A percentile compares a stretch with the other conserved stretches of the same genome.
phyloP scores from a whole-genome alignment of 2,797 vertebrate genomes.

The Sibirionetta formosa region DNA sequence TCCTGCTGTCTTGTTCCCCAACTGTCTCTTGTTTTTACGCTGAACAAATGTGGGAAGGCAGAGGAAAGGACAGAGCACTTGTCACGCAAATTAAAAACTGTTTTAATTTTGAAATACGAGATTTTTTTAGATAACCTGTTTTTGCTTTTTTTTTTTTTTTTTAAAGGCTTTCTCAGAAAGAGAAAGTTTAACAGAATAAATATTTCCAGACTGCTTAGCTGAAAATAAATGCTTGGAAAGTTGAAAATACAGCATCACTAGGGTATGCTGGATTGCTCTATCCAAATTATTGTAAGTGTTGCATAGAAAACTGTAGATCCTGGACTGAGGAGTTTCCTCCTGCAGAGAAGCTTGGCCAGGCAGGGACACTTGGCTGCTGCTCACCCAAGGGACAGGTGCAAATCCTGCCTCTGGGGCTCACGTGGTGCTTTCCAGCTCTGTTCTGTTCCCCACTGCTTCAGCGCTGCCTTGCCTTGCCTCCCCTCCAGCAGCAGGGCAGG shows the following conservation, averaged over 20 bases:
- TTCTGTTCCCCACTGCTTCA: not conserved
- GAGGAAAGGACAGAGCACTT: not conserved
- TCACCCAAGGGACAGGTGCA: not conserved
- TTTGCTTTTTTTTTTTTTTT: too few relatives aligned
- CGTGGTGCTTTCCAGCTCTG: rapidly evolving
- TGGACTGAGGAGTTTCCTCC: not conserved
- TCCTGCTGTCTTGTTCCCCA: not conserved
- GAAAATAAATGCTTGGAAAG: not conserved
- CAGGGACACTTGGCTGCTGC: rapidly evolving
- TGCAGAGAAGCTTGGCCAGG: not conserved
- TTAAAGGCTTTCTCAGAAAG: not conserved
- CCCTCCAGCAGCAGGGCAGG: not conserved
- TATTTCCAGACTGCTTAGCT: not conserved
- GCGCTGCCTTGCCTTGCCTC: not conserved
- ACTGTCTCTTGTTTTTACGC: not conserved
- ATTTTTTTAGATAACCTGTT: not conserved
- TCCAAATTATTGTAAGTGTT: not conserved
- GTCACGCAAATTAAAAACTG: not conserved
- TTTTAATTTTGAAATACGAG: not conserved
- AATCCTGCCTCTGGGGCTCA: not conserved
- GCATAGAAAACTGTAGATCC: not conserved
- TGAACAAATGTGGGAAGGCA: not conserved
- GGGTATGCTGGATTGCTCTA: not conserved
- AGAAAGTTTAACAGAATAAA: not conserved
- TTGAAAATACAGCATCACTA: not conserved